These are phyloP conservation scores for Bos indicus DNA, from an alignment of 2,113 vertebrate species.

Conservation along the genomic window DNA sequence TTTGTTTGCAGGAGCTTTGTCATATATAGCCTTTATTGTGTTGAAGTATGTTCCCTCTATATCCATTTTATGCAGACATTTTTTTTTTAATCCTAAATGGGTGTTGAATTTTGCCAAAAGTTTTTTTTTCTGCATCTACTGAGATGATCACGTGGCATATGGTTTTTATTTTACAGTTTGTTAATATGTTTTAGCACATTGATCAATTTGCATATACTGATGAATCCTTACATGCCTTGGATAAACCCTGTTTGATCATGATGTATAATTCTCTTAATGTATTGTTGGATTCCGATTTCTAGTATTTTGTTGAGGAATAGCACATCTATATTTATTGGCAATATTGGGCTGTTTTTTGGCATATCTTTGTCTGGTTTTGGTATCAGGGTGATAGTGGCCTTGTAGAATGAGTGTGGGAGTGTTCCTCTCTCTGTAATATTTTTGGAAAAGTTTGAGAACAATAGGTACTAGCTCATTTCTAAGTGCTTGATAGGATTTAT, in stretches of 20 bases:
- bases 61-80: not conserved
- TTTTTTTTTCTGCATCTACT: not conserved
- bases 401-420: not conserved
- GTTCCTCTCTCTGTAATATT: not conserved
- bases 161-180: not conserved
- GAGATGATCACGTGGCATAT: not conserved
- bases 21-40: not conserved
- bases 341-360: not conserved
- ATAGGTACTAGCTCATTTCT: not conserved
- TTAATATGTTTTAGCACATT: not conserved
- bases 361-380: not conserved
- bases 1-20: not conserved
- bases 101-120: not conserved
- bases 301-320: not conserved
- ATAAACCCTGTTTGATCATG: not conserved
- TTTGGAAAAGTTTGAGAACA: not conserved
- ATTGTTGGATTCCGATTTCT: not conserved
- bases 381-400: not conserved
- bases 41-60: not conserved
- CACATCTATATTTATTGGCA: not conserved
- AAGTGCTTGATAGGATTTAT: not conserved
- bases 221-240: not conserved
- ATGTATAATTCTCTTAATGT: not conserved
- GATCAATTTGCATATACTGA: not conserved
- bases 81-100: not conserved